A percentile compares a stretch with the other conserved stretches of the same genome.
Evolutionary conservation across 2,113 vertebrate genomes (phyloP).

Genomic region (Mustelus asterias): DNA sequence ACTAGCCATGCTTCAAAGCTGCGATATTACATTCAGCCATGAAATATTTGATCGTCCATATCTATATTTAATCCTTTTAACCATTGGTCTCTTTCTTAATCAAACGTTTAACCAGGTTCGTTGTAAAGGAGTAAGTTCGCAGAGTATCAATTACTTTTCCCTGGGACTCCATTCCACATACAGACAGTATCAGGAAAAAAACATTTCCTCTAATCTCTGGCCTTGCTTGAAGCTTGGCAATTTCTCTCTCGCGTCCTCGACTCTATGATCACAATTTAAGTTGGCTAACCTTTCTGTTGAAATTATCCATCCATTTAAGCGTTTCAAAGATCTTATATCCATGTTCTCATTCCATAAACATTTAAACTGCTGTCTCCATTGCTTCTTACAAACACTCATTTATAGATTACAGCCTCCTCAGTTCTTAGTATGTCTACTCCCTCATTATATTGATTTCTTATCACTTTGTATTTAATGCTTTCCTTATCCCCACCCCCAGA

Average conservation of each 20-base stretch:
- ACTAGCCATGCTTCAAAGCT: not conserved
- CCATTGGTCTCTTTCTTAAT: not conserved
- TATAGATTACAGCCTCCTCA: constrained; percentile 18
- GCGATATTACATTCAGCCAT: not conserved
- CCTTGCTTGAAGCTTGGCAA: not conserved
- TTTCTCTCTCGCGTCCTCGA: constrained; percentile 3
- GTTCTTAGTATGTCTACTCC: not conserved
- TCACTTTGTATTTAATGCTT: not conserved
- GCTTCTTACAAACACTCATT: not conserved
- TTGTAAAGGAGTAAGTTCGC: constrained; percentile 9
- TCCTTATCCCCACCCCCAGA: not conserved
- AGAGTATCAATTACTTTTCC: not conserved
- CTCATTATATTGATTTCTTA: constrained; percentile 13
- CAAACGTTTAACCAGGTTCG: not conserved
- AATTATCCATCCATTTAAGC: constrained; percentile 24
- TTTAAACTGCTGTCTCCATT: not conserved
- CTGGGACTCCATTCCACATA: not conserved
- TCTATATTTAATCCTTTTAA: not conserved
- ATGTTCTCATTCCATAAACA: constrained; percentile 11
- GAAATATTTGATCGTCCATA: not conserved
- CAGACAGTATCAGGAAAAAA: not conserved
- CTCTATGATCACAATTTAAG: constrained; percentile 17
- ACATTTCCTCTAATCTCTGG: not conserved
- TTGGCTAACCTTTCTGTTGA: constrained; percentile 16
- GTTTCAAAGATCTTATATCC: not conserved